Base-by-base conservation (phyloP, 1,140 invertebrate species). In the Chironomus striatipennis region DNA sequence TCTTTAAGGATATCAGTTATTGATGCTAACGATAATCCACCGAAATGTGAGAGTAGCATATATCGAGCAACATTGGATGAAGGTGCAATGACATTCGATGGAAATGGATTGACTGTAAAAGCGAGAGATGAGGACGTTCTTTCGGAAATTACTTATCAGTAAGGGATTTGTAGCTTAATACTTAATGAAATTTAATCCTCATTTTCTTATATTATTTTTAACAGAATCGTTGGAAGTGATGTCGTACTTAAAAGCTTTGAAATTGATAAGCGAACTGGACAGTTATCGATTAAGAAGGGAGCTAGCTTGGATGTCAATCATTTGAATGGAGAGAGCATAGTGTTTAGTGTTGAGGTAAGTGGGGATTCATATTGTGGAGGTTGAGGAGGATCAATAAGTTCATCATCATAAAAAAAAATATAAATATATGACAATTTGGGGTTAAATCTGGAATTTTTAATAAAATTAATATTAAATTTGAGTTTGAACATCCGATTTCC, bases 1-100 rank as follows among this genome's bases (percentile, higher is more conserved):
- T 90, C 93, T 0, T 84, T 98, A 0, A 89, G 90, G 76, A 90
- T 98, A 7, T 86, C 88, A 0, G 82, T 97, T 0, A 84, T 85
- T 0, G 94, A 97, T 81, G 90, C 89, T 43, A 97, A 97, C 79
- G 96, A 98, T 82, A 96, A 94, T 79, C 85, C 90, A 0, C 94
- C 94, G 0, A 84, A 86, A 9, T 96, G 96, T 81, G 83, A 87
- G 8, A 89, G 88, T 74, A 83, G 88, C 0, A 84, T 89, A 10
- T 95, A 94, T 81, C 87, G 89, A 7, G 90, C 90, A 0, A 90
- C 91, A 4, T 91, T 96, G 17, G 90, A 95, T 77, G 94, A 97
- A 80, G 92, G 92, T 0, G 87, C 93, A 2, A 84, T 88, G 4
- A 90, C 90, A 75, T 95, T 96, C 78, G 93, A 96, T 76, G 93